Conservation (phyloP, 2,113 vertebrate species). For the Oceanites oceanicus region DNA sequence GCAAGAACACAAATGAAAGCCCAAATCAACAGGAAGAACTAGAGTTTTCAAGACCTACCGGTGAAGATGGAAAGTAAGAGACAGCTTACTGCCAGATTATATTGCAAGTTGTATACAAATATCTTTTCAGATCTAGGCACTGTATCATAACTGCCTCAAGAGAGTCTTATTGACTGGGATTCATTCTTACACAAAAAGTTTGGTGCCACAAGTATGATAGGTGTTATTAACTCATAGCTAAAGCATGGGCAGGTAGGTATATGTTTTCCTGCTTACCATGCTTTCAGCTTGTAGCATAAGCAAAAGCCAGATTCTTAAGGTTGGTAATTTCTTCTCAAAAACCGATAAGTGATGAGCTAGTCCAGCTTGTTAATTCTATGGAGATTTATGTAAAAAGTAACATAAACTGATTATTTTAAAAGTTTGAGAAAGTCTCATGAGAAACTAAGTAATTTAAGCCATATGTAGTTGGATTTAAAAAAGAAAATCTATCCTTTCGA, state of each 20-base stretch:
- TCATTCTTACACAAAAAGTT: neutral
- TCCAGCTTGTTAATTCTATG: neutral
- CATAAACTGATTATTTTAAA: neutral
- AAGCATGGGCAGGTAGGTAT: neutral
- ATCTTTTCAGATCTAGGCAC: neutral
- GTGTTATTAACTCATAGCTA: neutral
- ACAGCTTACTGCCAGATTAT: neutral
- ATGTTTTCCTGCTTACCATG: neutral
- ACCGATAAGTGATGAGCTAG: neutral
- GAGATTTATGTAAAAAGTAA: neutral
- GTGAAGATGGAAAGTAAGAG: neutral
- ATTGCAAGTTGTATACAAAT: neutral
- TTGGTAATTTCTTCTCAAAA: neutral
- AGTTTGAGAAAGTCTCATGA: neutral
- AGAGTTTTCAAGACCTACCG: fast-evolving
- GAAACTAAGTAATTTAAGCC: neutral
- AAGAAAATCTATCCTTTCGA: neutral
- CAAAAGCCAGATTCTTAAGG: neutral
- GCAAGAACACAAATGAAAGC: neutral
- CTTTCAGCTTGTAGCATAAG: neutral
- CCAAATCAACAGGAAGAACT: neutral
- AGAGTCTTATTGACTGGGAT: neutral
- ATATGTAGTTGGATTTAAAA: neutral
- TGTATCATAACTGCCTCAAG: neutral
- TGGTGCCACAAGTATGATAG: neutral